A percentile compares a stretch with the other conserved stretches of the same genome.
These are phyloP conservation scores for Caenorhabditis becei DNA, from an alignment of 2,888 invertebrate genomes.

Conservation along the genomic window DNA sequence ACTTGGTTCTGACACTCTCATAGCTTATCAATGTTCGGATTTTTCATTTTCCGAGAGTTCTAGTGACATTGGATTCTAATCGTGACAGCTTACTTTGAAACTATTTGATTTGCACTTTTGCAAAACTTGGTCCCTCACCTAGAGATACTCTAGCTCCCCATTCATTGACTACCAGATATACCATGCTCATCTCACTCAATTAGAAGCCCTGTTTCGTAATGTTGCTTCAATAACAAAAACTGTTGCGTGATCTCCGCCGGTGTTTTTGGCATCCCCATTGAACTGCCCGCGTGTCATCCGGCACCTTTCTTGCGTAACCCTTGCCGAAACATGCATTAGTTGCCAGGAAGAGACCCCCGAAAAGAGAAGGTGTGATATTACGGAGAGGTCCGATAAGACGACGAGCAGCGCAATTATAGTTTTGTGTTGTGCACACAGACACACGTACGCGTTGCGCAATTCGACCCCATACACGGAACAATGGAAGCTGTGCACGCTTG, in stretches of 20 bases:
- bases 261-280: conserved; percentile 34
- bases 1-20: too few relatives aligned
- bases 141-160: too few relatives aligned
- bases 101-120: too few relatives aligned
- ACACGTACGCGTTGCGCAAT: conserved; percentile 44
- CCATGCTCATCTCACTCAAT: conserved; percentile 27
- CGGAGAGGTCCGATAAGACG: conserved; percentile 20
- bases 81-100: too few relatives aligned
- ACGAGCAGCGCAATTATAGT: conserved; percentile 50
- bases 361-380: conserved; percentile 54
- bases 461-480: conserved; percentile 36
- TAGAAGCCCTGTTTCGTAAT: conserved; percentile 33
- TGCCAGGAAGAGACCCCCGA: conserved; percentile 12
- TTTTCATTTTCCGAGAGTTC: too few relatives aligned
- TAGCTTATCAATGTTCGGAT: too few relatives aligned
- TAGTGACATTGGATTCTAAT: too few relatives aligned
- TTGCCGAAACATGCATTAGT: conserved; percentile 46
- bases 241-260: conserved; percentile 50
- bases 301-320: conserved; percentile 30
- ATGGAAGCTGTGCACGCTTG: conserved; percentile 59
- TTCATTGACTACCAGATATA: background rate
- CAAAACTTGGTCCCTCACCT: too few relatives aligned
- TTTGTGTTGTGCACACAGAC: conserved; percentile 43
- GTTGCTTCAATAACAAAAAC: conserved; percentile 45
- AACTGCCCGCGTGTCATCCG: conserved; percentile 46